Base-by-base conservation (phyloP, 2,113 vertebrate genomes). In the Thalassoma bifasciatum region DNA sequence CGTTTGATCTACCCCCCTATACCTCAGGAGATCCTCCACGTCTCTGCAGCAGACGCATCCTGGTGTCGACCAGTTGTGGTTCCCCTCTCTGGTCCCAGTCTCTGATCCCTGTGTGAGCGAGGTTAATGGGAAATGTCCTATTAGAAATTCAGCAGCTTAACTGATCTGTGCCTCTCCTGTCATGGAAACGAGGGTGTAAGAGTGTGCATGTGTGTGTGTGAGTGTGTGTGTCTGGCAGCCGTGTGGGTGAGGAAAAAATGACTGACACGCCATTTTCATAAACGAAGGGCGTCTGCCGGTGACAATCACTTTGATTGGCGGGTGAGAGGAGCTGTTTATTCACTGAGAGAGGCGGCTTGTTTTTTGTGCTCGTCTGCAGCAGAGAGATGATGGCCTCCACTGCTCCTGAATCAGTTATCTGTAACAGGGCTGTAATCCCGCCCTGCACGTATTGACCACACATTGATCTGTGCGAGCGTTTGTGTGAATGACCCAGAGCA, bases 51-150 rank as follows among this genome's bases (percentile, higher is more conserved):
- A 64, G 22, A 42, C 26, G 37, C 52, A 53, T 8, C 34, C 46
- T 5, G 49, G 38, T 12, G 59, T 34, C 5, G 13, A 8, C 5
- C 3, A 11, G 11, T 49, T 53, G 63, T 34, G 79, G 16, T 59
- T 81, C 30, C 61, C 37, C 23, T 37, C 75, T 36, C 71, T 72
- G 10, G 64, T 80, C 85, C 60, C 81, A 78, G 30, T 76, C 61
- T 36, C 1, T 47, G 68, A 88, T 83, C 82, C 71, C 62, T 36
- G 38, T n/a, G 2, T 69, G 82, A 57, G 73, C 13, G 82, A 85
- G 86, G 88, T 90, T 92, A 90, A 92, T 86, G 63, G 75, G 75
- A 86, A 84, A 74, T 58, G 74, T 90, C 86, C 78, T 58, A 81
- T 87, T 85, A 87, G 79, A 77, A 87, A 90, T 86, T 87, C 79